phyloP scores from a whole-genome alignment of 2,888 invertebrate species.

The Pheosia tremula region DNA sequence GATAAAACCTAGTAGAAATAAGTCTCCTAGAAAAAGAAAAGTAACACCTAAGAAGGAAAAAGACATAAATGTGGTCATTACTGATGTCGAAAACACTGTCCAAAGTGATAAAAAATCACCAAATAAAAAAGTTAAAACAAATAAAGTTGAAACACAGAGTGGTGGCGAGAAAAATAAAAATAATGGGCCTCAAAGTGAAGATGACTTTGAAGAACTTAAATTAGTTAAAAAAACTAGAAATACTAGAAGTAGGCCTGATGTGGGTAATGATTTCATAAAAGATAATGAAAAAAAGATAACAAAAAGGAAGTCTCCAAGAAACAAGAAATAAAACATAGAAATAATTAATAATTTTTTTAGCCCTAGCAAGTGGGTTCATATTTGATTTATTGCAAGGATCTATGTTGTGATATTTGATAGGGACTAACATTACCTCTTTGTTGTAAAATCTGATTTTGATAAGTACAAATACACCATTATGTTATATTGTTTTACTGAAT shows the following conservation, averaged over 20 bases:
- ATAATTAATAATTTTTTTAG: no score
- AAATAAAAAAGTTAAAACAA: background rate
- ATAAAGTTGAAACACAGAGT: conserved; percentile 1
- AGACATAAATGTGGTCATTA: conserved; percentile 1
- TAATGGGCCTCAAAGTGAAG: conserved; percentile 6
- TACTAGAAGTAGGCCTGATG: conserved; percentile 14
- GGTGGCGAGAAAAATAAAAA: conserved; percentile 4
- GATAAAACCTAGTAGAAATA: conserved; percentile 9
- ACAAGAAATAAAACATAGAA: conserved; percentile 32
- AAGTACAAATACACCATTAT: conserved; percentile 28
- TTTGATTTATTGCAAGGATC: background rate
- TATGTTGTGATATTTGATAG: background rate
- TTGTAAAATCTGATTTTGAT: background rate
- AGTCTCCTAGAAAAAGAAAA: conserved; percentile 20
- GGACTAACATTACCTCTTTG: background rate
- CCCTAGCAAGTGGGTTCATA: background rate
- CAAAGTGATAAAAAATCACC: background rate
- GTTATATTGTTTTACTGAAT: conserved; percentile 19
- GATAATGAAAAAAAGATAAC: conserved; percentile 30
- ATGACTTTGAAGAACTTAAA: conserved; percentile 15
- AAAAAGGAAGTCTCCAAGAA: conserved; percentile 45
- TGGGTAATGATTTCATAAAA: conserved; percentile 6
- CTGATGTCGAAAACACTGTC: conserved; percentile 2
- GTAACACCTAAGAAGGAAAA: conserved; percentile 22
- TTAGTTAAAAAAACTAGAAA: conserved; percentile 16